Percentiles rank a stretch among this genome's conserved stretches.
phyloP scores from a whole-genome alignment of 64 coral and sea anemone genomes.

The Pocillopora damicornis region DNA sequence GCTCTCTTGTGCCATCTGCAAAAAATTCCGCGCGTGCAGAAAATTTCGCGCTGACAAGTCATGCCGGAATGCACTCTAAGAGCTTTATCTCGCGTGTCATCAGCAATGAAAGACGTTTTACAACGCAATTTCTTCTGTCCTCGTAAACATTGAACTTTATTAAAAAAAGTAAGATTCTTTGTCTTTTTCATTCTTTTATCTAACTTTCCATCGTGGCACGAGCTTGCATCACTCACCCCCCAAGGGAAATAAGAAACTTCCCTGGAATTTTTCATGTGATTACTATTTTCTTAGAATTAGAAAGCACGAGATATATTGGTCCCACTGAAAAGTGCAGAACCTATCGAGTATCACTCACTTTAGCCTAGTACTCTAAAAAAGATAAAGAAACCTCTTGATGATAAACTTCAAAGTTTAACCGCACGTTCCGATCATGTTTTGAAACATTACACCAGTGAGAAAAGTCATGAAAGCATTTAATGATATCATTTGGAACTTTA shows the following conservation, averaged over 20 bases:
- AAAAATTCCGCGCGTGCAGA: slow-evolving; percentile 46
- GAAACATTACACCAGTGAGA: background rate
- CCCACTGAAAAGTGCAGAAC: slow-evolving; percentile 4
- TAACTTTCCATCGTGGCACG: background rate
- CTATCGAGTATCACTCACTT: slow-evolving; percentile 1
- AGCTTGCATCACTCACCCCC: background rate
- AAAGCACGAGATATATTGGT: slow-evolving; percentile 9
- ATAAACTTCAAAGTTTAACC: slow-evolving; percentile 24
- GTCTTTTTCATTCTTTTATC: background rate
- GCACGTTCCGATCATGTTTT: slow-evolving; percentile 26
- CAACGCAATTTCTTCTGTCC: slow-evolving; percentile 5
- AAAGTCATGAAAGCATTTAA: slow-evolving; percentile 32
- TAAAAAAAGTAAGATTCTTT: background rate
- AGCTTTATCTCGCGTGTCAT: slow-evolving; percentile 16
- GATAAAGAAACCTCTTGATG: slow-evolving; percentile 8
- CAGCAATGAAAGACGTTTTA: slow-evolving; percentile 2
- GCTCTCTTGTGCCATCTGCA: slow-evolving; percentile 6
- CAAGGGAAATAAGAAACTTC: slow-evolving; percentile 14
- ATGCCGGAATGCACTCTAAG: slow-evolving; percentile 32
- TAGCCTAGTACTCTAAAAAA: background rate
- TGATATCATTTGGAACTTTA: background rate
- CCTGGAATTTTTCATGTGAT: slow-evolving; percentile 18
- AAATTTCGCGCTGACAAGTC: slow-evolving; percentile 23
- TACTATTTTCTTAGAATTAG: background rate
- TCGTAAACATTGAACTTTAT: background rate